Evolutionary conservation across 2,797 vertebrate genomes (phyloP), one percentile per base, ranked within the genome.

Genomic region (Oophaga sylvatica): DNA sequence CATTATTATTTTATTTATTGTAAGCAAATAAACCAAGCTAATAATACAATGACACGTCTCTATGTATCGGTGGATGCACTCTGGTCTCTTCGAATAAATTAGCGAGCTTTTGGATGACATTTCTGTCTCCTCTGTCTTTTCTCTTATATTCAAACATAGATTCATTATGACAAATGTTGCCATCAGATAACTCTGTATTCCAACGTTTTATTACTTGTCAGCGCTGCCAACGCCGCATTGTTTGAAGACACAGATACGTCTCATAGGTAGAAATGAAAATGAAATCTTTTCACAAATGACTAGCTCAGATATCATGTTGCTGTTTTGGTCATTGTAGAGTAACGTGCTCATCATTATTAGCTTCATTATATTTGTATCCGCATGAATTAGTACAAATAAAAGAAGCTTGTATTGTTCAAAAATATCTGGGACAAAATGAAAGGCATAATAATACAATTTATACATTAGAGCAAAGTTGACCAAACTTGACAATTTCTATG

Each of bases 161-260:
- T 48, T 81, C 41, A 67, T 67, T 45, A 65, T 81, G 80, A 63
- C 35, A 53, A 81, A 65, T 81, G 35, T 81, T 48, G 67, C 80
- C 59, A 65, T 67, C 80, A 81, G 63, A 81, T 81, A 26, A 48
- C 19, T 41, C 80, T 26, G 20, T 63, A 81, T 81, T 67, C 60
- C 60, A 41, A 16, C 35, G 29, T 60, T 81, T 81, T 65, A 81
- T 81, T 62, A 81, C 62, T 81, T 81, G 60, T 81, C 80, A 81
- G 20, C 4, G 60, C 80, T 65, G 80, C 80, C 80, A 45, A 45
- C 16, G 20, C 20, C 5, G 80, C 22, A 12, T n/a, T 80, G 56
- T 80, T 62, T 80, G 78, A 80, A 62, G 78, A 80, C 56, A 80
- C 57, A 62, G 56, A 60, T 80, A 60, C 62, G 29, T 62, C 57